Evolutionary conservation across 2,113 vertebrate species (phyloP).

Genomic region (Cyanistes caeruleus): DNA sequence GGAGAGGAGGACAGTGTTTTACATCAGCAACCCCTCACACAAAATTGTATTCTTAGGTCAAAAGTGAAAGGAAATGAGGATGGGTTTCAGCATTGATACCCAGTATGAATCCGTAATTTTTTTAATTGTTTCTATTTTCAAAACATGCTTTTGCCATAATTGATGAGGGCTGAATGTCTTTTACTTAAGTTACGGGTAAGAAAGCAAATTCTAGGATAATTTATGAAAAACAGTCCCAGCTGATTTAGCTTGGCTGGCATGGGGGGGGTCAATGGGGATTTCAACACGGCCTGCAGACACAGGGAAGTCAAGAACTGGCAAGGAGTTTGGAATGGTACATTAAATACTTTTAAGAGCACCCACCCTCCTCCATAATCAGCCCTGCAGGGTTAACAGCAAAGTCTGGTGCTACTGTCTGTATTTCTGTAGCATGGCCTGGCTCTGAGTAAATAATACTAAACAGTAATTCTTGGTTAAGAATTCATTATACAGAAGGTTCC

Average conservation of each 20-base stretch:
- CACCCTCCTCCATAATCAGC: background rate
- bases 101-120: background rate
- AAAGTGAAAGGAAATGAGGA: background rate
- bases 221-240: background rate
- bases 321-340: background rate
- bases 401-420: background rate
- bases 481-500: constrained; percentile 39
- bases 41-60: background rate
- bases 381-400: background rate
- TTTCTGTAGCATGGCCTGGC: background rate
- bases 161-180: background rate
- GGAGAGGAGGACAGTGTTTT: background rate
- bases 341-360: background rate
- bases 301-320: background rate
- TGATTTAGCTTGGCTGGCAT: background rate
- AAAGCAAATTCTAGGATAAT: background rate
- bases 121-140: background rate
- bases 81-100: background rate
- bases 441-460: constrained; percentile 27
- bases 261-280: background rate
- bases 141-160: background rate
- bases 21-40: background rate
- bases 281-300: background rate
- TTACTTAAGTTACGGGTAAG: background rate
- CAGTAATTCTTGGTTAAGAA: constrained; percentile 53